phyloP scores from a whole-genome alignment of 2,888 invertebrate genomes.

The Liopterus haemorrhoidalis region DNA sequence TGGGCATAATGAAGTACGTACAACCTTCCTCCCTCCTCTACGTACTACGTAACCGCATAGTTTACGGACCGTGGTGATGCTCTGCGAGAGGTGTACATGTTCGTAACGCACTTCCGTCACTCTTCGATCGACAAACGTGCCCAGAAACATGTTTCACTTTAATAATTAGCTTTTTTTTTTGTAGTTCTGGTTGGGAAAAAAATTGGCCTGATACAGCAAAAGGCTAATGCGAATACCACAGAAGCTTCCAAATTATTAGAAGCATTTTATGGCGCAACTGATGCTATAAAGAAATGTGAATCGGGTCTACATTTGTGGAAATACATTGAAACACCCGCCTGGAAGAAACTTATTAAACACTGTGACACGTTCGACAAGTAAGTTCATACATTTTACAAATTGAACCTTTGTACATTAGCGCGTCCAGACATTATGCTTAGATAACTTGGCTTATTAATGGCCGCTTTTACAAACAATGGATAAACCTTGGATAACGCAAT shows the following conservation, averaged over 20 bases:
- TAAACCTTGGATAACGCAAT: too few relatives aligned
- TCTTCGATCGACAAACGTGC: too few relatives aligned
- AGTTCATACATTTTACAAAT: constrained; percentile 13
- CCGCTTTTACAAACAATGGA: too few relatives aligned
- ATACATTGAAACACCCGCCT: constrained; percentile 55
- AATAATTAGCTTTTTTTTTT: constrained; percentile 8
- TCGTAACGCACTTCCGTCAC: too few relatives aligned
- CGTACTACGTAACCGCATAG: too few relatives aligned
- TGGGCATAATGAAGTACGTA: too few relatives aligned
- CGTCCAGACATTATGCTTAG: too few relatives aligned
- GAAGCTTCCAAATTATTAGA: constrained; percentile 56
- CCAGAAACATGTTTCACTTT: not conserved
- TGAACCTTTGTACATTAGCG: constrained; percentile 1
- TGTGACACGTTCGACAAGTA: constrained; percentile 59
- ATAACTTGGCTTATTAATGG: too few relatives aligned
- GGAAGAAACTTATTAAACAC: constrained; percentile 53
- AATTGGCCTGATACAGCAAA: constrained; percentile 56
- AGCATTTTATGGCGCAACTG: constrained; percentile 52
- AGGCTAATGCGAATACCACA: constrained; percentile 47
- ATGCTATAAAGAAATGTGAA: constrained; percentile 57
- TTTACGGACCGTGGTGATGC: too few relatives aligned
- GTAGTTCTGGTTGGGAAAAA: constrained; percentile 53
- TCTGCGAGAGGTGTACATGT: not conserved
- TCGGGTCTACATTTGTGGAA: constrained; percentile 62
- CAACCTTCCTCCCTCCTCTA: too few relatives aligned